phyloP scores from a whole-genome alignment of 1,140 invertebrate species.

The Cyclina sinensis region DNA sequence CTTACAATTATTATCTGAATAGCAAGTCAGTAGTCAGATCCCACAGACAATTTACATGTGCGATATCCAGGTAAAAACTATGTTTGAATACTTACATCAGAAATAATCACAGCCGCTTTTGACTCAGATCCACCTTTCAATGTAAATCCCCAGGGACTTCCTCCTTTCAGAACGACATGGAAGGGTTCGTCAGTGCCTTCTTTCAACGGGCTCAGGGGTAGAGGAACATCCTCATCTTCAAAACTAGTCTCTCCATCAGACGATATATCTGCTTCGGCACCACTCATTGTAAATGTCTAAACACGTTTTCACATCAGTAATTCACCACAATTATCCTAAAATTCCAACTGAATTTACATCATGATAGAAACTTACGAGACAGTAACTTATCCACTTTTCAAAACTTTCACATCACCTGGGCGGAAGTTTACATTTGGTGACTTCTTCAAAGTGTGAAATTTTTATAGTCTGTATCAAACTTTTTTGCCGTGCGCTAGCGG shows the following conservation, averaged over 20 bases:
- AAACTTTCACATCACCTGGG: slow-evolving; percentile 39
- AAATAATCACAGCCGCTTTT: slow-evolving; percentile 69
- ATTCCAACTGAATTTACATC: not conserved
- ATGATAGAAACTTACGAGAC: not conserved
- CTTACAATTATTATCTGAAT: not conserved
- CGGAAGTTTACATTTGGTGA: slow-evolving; percentile 35
- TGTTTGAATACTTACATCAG: slow-evolving; percentile 65
- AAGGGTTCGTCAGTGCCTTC: slow-evolving; percentile 64
- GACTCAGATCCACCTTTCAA: slow-evolving; percentile 66
- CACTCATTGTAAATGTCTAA: slow-evolving; percentile 44
- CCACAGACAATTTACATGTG: not conserved
- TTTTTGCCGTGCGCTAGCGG: not conserved
- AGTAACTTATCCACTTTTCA: not conserved
- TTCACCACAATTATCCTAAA: not conserved
- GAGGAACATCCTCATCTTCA: slow-evolving; percentile 52
- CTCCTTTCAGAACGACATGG: slow-evolving; percentile 74
- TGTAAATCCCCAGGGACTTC: slow-evolving; percentile 75
- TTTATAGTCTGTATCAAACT: slow-evolving; percentile 33
- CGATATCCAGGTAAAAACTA: not conserved
- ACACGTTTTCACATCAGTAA: not conserved
- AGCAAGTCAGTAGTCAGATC: slow-evolving; percentile 17
- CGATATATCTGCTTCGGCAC: slow-evolving; percentile 57
- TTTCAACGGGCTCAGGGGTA: slow-evolving; percentile 52
- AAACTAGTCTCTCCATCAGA: slow-evolving; percentile 51
- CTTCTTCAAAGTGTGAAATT: not conserved